phyloP scores from a whole-genome alignment of 2,888 invertebrate species.

The Marronus borbonicus region DNA sequence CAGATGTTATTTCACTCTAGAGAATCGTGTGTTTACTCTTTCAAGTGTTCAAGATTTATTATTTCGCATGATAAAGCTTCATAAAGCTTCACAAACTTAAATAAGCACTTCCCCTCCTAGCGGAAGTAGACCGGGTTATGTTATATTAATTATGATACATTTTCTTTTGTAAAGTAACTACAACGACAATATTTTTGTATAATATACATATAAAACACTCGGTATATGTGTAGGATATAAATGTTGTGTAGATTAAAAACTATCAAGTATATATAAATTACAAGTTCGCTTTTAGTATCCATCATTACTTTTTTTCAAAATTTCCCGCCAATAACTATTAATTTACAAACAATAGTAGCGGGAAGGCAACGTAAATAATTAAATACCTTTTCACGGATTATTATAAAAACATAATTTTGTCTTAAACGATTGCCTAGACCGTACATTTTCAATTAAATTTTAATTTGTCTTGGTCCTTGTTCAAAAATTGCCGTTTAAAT shows the following conservation, averaged over 20 bases:
- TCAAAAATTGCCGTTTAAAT: conserved; percentile 54
- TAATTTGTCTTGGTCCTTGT: conserved; percentile 60
- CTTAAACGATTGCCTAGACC: conserved; percentile 61
- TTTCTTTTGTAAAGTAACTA: not conserved
- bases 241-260: too few relatives aligned
- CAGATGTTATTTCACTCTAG: too few relatives aligned
- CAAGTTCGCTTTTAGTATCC: not conserved
- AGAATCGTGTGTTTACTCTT: conserved; percentile 5
- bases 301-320: not conserved
- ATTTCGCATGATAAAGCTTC: conserved; percentile 47
- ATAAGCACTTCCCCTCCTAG: conserved; percentile 36
- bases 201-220: too few relatives aligned
- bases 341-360: conserved; percentile 37
- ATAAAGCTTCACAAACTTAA: conserved; percentile 32
- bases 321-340: not conserved
- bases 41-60: conserved; percentile 41
- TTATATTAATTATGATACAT: conserved; percentile 27
- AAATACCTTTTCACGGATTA: conserved; percentile 58
- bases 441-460: conserved; percentile 61
- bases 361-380: conserved; percentile 57
- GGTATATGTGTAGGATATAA: too few relatives aligned
- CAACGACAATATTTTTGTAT: too few relatives aligned
- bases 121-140: conserved; percentile 29
- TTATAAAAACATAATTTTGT: conserved; percentile 59
- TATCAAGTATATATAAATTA: too few relatives aligned